Conservation (phyloP, 2,888 invertebrate species). For the Carabus problematicus region DNA sequence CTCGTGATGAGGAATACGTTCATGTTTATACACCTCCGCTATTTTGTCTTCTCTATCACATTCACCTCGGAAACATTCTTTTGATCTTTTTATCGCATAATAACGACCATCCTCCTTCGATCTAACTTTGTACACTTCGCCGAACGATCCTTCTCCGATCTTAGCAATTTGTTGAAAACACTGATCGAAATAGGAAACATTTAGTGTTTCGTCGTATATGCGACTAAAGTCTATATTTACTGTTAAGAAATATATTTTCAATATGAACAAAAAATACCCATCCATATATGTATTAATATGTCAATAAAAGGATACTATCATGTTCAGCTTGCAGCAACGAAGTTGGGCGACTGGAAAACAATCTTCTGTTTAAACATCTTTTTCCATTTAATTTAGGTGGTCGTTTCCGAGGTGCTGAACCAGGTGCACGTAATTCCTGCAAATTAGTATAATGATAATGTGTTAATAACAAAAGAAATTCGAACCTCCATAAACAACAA, state of each 20-base stretch:
- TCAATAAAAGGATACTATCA: conserved; percentile 31
- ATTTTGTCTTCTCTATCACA: conserved; percentile 65
- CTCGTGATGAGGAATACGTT: conserved; percentile 69
- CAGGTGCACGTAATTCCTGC: conserved; percentile 21
- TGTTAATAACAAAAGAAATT: no score
- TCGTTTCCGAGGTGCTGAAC: conserved; percentile 10
- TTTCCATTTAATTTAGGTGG: conserved; percentile 20
- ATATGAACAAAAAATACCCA: conserved; percentile 7
- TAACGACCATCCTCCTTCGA: conserved; percentile 69
- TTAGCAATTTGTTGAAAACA: conserved; percentile 68
- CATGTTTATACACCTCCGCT: conserved; percentile 73
- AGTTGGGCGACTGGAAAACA: conserved; percentile 4
- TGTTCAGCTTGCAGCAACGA: conserved; percentile 1
- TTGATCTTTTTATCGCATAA: conserved; percentile 76
- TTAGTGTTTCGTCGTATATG: conserved; percentile 56
- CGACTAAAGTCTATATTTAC: conserved; percentile 50
- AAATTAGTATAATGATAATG: neutral
- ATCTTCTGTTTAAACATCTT: neutral
- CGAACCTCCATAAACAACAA: no score
- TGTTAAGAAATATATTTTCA: conserved; percentile 49
- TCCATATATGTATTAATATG: neutral
- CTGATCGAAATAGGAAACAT: conserved; percentile 69
- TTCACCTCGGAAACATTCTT: conserved; percentile 66
- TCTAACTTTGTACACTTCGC: conserved; percentile 73
- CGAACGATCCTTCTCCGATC: conserved; percentile 79